These are phyloP conservation scores for Motacilla alba DNA, from an alignment of 2,113 vertebrate species.

Conservation along the genomic window DNA sequence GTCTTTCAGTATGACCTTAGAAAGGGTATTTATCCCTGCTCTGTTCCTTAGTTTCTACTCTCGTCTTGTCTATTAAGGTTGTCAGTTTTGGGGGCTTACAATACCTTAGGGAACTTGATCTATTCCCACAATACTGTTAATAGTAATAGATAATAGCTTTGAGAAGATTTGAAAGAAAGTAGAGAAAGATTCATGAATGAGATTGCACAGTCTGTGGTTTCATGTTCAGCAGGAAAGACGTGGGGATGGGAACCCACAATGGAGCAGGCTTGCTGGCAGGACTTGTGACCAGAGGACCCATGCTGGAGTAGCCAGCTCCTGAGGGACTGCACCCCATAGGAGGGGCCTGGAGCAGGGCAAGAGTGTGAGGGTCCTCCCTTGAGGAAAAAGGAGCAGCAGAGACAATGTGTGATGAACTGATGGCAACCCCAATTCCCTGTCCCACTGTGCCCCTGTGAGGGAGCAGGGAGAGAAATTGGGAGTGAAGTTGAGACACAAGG, in stretches of 20 bases:
- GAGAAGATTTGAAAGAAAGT: background rate
- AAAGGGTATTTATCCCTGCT: background rate
- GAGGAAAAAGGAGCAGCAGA: background rate
- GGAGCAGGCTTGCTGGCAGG: background rate
- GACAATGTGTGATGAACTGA: background rate
- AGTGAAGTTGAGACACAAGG: background rate
- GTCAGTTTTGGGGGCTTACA: background rate
- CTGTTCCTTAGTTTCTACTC: background rate
- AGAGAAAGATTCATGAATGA: background rate
- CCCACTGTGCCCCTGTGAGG: background rate
- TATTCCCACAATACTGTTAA: background rate
- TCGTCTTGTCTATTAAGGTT: background rate
- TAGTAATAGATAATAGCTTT: background rate
- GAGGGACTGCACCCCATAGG: background rate
- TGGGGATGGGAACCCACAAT: background rate
- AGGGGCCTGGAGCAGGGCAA: background rate
- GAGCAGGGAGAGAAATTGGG: fast-evolving
- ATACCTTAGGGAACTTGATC: background rate
- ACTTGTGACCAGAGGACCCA: background rate
- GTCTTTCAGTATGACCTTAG: background rate
- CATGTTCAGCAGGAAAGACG: background rate
- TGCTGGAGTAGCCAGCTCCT: background rate
- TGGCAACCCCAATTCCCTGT: background rate
- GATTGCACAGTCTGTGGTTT: background rate
- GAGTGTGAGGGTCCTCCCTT: background rate